A percentile compares a stretch with the other conserved stretches of the same genome.
Conservation (phyloP, 2,888 invertebrate species). For the Peribatodes rhomboidaria region DNA sequence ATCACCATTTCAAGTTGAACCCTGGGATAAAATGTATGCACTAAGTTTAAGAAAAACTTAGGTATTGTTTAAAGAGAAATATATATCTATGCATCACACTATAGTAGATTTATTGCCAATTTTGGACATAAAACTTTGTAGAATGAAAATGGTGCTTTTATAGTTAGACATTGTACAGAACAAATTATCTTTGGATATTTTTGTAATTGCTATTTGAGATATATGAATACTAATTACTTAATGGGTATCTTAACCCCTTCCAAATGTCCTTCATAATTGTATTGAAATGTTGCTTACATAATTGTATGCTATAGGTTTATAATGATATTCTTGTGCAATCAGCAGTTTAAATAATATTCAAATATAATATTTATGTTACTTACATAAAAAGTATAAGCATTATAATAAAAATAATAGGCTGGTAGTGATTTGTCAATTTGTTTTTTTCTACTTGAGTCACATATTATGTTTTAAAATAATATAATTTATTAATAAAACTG, state of each 20-base stretch:
- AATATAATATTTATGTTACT: conserved; percentile 39
- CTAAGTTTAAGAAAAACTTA: background rate
- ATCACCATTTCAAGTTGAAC: background rate
- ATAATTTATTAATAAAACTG: conserved; percentile 55
- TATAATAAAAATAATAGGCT: conserved; percentile 49
- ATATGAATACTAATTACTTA: conserved; percentile 45
- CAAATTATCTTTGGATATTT: conserved; percentile 82
- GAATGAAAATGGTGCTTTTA: conserved; percentile 84
- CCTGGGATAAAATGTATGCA: background rate
- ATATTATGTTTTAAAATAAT: conserved; percentile 60
- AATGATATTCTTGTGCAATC: conserved; percentile 63
- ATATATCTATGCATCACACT: conserved; percentile 41
- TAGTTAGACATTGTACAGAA: conserved; percentile 86
- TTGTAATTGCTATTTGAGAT: conserved; percentile 68
- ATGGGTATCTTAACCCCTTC: conserved; percentile 22
- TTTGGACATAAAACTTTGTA: conserved; percentile 62
- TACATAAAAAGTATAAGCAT: conserved; percentile 47
- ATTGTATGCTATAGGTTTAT: conserved; percentile 40
- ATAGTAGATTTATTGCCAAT: conserved; percentile 65
- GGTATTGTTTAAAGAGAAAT: conserved; percentile 48
- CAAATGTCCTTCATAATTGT: conserved; percentile 25
- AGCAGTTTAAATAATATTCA: conserved; percentile 53
- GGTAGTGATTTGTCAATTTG: conserved; percentile 53
- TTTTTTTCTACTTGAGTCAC: conserved; percentile 54
- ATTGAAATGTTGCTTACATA: conserved; percentile 45